A percentile compares a stretch with the other conserved stretches of the same genome.
Evolutionary conservation across 2,888 invertebrate species (phyloP).

Genomic region (Idaea biselata): DNA sequence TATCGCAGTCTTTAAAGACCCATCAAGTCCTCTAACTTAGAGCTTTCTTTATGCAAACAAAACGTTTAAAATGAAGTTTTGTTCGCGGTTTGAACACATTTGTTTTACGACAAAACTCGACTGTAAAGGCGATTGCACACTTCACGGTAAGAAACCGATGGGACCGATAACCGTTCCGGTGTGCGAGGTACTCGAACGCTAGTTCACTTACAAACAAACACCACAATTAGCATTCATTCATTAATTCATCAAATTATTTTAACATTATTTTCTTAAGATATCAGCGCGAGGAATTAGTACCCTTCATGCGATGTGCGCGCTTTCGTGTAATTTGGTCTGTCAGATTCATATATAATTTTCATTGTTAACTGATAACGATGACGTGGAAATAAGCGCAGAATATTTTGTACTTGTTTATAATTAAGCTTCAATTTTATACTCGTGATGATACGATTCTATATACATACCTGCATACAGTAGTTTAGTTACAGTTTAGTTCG

Average conservation of each 20-base stretch:
- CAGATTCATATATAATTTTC: conserved; percentile 30
- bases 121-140: conserved; percentile 32
- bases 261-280: conserved; percentile 31
- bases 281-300: conserved; percentile 30
- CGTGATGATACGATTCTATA: too few species aligned
- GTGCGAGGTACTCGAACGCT: conserved; percentile 16
- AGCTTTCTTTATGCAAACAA: conserved; percentile 1
- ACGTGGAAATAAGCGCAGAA: conserved; percentile 23
- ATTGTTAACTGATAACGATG: conserved; percentile 21
- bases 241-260: conserved; percentile 34
- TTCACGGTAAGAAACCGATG: conserved; percentile 31
- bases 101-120: conserved; percentile 30
- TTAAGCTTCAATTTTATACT: not conserved
- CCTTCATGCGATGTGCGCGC: conserved; percentile 24
- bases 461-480: too few species aligned
- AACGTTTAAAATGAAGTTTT: not conserved
- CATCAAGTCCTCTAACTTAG: not conserved
- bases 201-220: conserved; percentile 31
- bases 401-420: conserved; percentile 22
- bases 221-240: conserved; percentile 35
- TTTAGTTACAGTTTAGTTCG: too few species aligned
- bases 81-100: conserved; percentile 7
- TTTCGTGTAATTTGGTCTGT: conserved; percentile 28
- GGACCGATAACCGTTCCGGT: conserved; percentile 32
- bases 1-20: not conserved